Conservation (phyloP, 2,888 invertebrate species). For the Acleris holmiana region DNA sequence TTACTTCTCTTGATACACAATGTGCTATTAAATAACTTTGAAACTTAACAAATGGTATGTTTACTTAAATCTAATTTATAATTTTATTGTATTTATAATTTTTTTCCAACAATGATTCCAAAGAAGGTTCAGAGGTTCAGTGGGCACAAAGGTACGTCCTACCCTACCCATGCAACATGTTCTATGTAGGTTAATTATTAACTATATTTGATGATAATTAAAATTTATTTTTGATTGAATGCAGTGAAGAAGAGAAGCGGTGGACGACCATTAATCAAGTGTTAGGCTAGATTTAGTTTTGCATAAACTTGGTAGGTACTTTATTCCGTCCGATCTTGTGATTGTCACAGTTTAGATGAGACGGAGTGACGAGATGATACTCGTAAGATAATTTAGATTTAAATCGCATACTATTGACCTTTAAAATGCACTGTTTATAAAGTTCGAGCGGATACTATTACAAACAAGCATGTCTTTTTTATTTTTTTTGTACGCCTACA, state of each 20-base stretch:
- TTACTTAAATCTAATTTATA: too few species aligned
- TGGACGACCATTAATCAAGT: background rate
- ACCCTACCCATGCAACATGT: background rate
- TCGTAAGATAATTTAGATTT: background rate
- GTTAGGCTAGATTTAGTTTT: background rate
- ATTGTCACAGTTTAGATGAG: background rate
- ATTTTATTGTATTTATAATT: too few species aligned
- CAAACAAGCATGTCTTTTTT: constrained; percentile 1
- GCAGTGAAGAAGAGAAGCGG: background rate
- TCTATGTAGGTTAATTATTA: background rate
- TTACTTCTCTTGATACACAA: too few species aligned
- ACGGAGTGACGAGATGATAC: constrained; percentile 1
- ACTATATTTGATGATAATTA: background rate
- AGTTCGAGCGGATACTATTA: background rate
- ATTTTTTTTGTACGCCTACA: too few species aligned
- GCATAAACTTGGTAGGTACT: background rate
- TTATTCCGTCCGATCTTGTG: background rate
- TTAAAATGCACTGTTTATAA: background rate
- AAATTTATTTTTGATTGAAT: background rate
- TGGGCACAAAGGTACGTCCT: too few species aligned
- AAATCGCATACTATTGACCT: constrained; percentile 5
- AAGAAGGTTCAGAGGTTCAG: too few species aligned
- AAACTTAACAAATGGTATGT: too few species aligned
- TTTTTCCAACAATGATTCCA: too few species aligned
- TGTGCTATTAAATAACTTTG: too few species aligned